Percentiles rank a stretch among this genome's conserved stretches.
Evolutionary conservation across 2,797 vertebrate genomes (phyloP).

Genomic region (Darevskia mixta): DNA sequence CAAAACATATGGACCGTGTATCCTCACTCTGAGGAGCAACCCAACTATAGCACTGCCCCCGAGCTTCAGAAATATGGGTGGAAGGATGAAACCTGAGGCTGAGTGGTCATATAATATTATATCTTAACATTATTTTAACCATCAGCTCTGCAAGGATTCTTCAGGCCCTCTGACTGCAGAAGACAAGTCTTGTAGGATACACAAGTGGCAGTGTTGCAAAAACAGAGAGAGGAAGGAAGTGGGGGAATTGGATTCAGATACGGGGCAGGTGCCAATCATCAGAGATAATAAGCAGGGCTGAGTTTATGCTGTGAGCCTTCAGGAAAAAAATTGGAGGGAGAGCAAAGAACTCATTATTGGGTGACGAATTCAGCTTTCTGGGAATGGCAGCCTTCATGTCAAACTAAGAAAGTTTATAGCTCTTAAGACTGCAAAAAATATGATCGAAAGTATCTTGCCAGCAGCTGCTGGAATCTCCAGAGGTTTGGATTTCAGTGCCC

Average conservation of each 20-base stretch:
- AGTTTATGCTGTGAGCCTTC: not conserved
- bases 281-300: not conserved
- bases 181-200: not conserved
- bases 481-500: not conserved
- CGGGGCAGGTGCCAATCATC: not conserved
- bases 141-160: not conserved
- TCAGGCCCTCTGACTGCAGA: not conserved
- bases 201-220: not conserved
- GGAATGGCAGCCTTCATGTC: not conserved
- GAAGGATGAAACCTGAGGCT: not conserved
- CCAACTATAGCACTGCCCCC: accelerated
- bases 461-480: not conserved
- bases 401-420: not conserved
- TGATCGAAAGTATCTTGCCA: not conserved
- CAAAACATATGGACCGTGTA: not conserved
- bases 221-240: no score
- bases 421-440: not conserved
- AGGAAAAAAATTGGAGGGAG: not conserved
- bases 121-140: not conserved
- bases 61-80: not conserved
- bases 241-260: not conserved
- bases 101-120: not conserved
- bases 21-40: not conserved
- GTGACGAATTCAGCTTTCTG: not conserved
- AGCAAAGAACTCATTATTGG: not conserved